These are phyloP conservation scores for Nomada ruficornis DNA, from an alignment of 2,888 invertebrate species.

Conservation along the genomic window DNA sequence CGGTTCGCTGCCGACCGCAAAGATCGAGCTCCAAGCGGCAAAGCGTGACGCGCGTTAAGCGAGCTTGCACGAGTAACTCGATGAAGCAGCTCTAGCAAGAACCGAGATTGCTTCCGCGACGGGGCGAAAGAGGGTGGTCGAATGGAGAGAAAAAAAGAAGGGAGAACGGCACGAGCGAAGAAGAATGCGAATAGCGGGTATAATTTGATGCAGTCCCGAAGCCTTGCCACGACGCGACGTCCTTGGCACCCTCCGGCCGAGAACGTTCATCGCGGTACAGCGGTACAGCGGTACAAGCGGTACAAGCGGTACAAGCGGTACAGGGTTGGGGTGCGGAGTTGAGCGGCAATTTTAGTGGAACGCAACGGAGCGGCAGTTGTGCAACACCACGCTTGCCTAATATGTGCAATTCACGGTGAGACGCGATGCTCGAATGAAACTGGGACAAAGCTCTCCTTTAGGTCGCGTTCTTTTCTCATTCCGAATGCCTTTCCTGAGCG, in stretches of 20 bases:
- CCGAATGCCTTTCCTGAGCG: not conserved
- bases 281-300: too few relatives aligned
- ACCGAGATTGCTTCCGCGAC: conserved; percentile 17
- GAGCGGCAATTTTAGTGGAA: conserved; percentile 39
- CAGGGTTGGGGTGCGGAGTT: conserved; percentile 15
- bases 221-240: conserved; percentile 36
- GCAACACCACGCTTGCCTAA: conserved; percentile 58
- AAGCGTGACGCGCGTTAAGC: not conserved
- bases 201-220: conserved; percentile 43
- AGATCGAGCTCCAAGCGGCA: not conserved
- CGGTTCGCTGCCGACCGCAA: conserved; percentile 10
- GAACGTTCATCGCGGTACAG: conserved; percentile 3
- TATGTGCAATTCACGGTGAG: conserved; percentile 56
- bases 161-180: conserved; percentile 3
- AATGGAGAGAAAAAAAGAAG: too few relatives aligned
- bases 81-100: not conserved
- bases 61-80: not conserved
- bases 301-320: not conserved
- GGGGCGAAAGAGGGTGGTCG: not conserved
- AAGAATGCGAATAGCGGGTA: conserved; percentile 36
- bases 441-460: conserved; percentile 60
- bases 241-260: conserved; percentile 41
- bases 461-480: conserved; percentile 29
- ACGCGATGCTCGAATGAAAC: conserved; percentile 44
- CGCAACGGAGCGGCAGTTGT: conserved; percentile 50